These are phyloP conservation scores for Terrapene triunguis DNA, from an alignment of 2,113 vertebrate species.

Conservation along the genomic window DNA sequence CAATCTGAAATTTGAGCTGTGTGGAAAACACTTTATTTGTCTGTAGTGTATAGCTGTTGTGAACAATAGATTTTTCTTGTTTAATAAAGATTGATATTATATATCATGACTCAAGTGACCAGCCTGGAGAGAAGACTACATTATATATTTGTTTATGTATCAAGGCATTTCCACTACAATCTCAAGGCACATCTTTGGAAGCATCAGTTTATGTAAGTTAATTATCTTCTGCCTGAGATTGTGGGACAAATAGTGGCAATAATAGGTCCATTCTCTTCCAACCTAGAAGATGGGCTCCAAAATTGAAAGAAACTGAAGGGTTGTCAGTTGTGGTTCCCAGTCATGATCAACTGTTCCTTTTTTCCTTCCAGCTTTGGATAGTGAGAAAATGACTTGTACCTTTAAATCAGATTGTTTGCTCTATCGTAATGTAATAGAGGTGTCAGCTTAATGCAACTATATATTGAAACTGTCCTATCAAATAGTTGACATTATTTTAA, in stretches of 20 bases:
- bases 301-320: not conserved
- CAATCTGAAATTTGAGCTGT: not conserved
- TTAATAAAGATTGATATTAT: not conserved
- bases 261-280: not conserved
- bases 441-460: not conserved
- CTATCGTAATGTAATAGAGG: not conserved
- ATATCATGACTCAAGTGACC: not conserved
- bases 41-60: not conserved
- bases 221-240: not conserved
- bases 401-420: not conserved
- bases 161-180: not conserved
- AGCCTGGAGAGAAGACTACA: not conserved
- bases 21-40: not conserved
- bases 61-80: not conserved
- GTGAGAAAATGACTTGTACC: not conserved
- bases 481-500: slow-evolving; percentile 29
- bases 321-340: not conserved
- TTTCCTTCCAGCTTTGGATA: slow-evolving; percentile 27
- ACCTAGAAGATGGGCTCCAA: not conserved
- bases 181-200: not conserved
- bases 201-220: not conserved
- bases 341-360: slow-evolving; percentile 2
- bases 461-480: not conserved
- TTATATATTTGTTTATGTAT: not conserved
- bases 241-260: not conserved